These are phyloP conservation scores for Mungos mungo DNA, from an alignment of 2,113 vertebrate genomes.

Conservation along the genomic window DNA sequence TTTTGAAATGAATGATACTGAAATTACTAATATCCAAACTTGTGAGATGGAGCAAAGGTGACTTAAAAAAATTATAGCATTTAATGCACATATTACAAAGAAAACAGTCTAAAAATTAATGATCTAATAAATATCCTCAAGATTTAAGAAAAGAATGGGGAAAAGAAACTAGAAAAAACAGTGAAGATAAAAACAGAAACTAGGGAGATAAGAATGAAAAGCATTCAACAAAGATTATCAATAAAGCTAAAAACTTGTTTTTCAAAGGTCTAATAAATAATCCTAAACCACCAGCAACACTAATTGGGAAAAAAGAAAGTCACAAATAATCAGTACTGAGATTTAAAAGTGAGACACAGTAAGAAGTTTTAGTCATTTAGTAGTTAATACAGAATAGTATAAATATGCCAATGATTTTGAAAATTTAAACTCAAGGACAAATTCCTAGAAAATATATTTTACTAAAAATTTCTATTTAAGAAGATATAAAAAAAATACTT, in stretches of 20 bases:
- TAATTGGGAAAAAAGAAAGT: background rate
- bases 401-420: background rate
- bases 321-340: background rate
- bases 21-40: background rate
- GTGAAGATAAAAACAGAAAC: background rate
- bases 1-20: conserved; percentile 5
- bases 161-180: background rate
- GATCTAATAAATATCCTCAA: background rate
- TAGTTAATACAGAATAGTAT: background rate
- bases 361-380: background rate
- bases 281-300: background rate
- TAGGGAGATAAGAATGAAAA: background rate
- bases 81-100: background rate
- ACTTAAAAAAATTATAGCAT: background rate
- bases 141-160: background rate
- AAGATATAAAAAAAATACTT: background rate
- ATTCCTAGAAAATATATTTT: background rate
- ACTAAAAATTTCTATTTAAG: background rate
- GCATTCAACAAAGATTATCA: background rate
- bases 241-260: background rate
- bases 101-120: background rate
- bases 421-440: background rate
- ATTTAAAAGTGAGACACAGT: background rate
- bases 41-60: background rate
- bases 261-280: background rate